Percentiles rank a stretch among this genome's conserved stretches.
Conservation (phyloP, 2,797 vertebrate species). For the Sebastes steindachneri region DNA sequence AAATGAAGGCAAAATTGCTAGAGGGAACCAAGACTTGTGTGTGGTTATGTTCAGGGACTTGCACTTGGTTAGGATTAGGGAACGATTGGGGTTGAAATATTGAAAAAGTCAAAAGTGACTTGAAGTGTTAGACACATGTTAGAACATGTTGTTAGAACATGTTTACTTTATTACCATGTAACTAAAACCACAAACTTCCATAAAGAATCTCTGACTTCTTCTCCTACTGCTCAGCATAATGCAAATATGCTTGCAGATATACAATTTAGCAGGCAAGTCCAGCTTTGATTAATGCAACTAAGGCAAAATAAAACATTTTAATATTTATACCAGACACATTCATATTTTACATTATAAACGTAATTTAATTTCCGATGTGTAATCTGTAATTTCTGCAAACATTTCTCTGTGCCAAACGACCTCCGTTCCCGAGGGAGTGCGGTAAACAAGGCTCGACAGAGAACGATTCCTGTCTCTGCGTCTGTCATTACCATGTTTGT, state of each 20-base stretch:
- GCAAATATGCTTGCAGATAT: background rate
- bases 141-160: background rate
- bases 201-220: background rate
- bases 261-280: background rate
- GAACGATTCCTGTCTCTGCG: slow-evolving; percentile 38
- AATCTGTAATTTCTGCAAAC: slow-evolving; percentile 25
- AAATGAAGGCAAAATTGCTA: no score
- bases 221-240: background rate
- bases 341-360: slow-evolving; percentile 7
- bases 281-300: background rate
- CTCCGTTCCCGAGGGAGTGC: slow-evolving; percentile 26
- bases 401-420: slow-evolving; percentile 26
- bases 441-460: slow-evolving; percentile 30
- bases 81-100: background rate
- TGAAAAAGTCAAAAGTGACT: background rate
- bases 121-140: background rate
- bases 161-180: background rate
- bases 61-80: background rate
- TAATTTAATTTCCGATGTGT: slow-evolving; percentile 12
- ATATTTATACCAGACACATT: background rate
- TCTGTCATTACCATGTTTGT: slow-evolving; percentile 53
- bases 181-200: background rate
- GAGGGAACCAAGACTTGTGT: background rate
- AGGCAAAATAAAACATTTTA: background rate
- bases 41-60: background rate